Evolutionary conservation across 2,113 vertebrate genomes (phyloP).

Genomic region (Garra rufa): DNA sequence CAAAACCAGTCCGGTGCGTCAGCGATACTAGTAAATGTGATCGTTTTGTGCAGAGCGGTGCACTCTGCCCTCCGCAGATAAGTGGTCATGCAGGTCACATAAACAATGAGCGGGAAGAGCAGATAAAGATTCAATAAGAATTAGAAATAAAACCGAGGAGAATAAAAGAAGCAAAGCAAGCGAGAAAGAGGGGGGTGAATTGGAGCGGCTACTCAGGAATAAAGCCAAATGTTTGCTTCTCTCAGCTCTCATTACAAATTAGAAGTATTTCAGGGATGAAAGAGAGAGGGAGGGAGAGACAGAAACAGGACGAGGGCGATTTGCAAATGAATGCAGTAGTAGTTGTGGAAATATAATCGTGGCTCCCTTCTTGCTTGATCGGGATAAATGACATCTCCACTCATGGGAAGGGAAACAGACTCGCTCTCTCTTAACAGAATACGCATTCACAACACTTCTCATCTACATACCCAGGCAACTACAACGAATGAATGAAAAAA

Average conservation of each 20-base stretch:
- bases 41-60: conserved; percentile 19
- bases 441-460: conserved; percentile 92
- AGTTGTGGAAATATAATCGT: conserved; percentile 96
- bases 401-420: conserved; percentile 77
- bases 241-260: conserved; percentile 90
- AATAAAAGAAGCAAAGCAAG: neutral
- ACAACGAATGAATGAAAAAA: conserved; percentile 57
- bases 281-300: conserved; percentile 66
- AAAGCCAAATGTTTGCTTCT: conserved; percentile 87
- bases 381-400: conserved; percentile 89
- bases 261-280: conserved; percentile 87
- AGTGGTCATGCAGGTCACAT: conserved; percentile 23
- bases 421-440: conserved; percentile 90
- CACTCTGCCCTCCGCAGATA: conserved; percentile 23
- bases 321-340: conserved; percentile 97
- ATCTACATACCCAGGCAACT: conserved; percentile 94
- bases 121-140: conserved; percentile 45
- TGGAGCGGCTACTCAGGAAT: conserved; percentile 81
- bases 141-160: conserved; percentile 44
- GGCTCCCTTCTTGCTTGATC: conserved; percentile 84
- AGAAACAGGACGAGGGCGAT: conserved; percentile 80
- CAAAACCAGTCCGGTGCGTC: neutral
- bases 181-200: conserved; percentile 45
- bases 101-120: conserved; percentile 47
- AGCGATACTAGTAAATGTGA: neutral